phyloP scores from a whole-genome alignment of 2,888 invertebrate species.

The Agrochola macilenta region DNA sequence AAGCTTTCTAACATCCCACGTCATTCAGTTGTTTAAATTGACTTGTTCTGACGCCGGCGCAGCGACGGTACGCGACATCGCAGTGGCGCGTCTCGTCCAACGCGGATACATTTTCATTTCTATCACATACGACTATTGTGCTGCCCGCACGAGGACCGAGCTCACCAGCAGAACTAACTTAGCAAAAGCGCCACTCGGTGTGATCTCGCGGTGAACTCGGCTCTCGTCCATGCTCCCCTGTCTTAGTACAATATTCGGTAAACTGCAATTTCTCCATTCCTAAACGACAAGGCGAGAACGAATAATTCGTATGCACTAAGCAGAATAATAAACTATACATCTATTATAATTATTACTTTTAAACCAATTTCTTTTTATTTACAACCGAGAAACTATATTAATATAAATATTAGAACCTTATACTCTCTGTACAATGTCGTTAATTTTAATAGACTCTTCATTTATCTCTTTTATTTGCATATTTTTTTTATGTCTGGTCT shows the following conservation, averaged over 20 bases:
- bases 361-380: constrained; percentile 81
- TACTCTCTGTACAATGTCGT: constrained; percentile 86
- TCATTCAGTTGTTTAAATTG: constrained; percentile 26
- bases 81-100: not conserved
- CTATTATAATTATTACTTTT: constrained; percentile 70
- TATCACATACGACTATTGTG: not conserved
- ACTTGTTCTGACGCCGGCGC: not conserved
- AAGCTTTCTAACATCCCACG: constrained; percentile 57
- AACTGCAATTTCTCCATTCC: constrained; percentile 59
- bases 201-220: not conserved
- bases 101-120: not conserved
- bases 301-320: constrained; percentile 68
- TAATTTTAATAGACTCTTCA: constrained; percentile 79
- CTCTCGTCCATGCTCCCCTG: constrained; percentile 31
- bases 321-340: constrained; percentile 71
- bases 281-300: constrained; percentile 62
- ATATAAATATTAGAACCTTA: constrained; percentile 86
- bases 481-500: constrained; percentile 45
- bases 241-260: constrained; percentile 54
- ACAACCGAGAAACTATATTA: constrained; percentile 77
- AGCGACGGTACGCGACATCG: not conserved
- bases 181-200: not conserved
- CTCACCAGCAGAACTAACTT: not conserved
- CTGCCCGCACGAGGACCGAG: not conserved
- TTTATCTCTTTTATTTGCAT: constrained; percentile 58